These are phyloP conservation scores for Caloenas nicobarica DNA, from an alignment of 2,113 vertebrate species.

Conservation along the genomic window DNA sequence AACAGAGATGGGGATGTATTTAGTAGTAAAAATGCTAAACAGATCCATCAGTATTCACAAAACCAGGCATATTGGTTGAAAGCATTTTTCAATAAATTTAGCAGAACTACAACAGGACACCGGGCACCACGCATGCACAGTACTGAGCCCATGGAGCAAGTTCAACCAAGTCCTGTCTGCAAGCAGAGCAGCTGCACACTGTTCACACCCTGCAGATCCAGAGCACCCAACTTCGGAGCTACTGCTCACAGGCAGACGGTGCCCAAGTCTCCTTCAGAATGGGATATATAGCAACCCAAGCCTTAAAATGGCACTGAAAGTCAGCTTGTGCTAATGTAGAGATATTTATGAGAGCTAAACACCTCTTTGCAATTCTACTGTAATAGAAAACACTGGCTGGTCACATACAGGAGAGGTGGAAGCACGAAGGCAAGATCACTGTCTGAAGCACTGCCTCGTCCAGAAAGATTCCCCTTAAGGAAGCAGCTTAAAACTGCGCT, in stretches of 20 bases:
- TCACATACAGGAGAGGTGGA: background rate
- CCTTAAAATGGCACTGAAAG: background rate
- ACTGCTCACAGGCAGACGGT: background rate
- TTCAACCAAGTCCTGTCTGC: no score
- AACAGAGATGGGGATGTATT: background rate
- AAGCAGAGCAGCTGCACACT: background rate
- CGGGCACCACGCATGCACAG: accelerated
- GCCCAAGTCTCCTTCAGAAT: background rate
- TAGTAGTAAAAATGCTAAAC: background rate
- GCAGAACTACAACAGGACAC: background rate
- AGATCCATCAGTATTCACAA: background rate
- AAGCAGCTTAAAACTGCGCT: background rate
- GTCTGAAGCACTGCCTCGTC: background rate
- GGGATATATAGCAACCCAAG: background rate
- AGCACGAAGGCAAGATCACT: background rate
- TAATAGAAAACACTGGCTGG: background rate
- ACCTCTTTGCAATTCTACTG: background rate
- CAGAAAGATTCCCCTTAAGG: background rate
- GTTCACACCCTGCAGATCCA: background rate
- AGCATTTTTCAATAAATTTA: background rate
- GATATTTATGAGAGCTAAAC: background rate
- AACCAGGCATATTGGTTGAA: background rate
- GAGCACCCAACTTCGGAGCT: background rate
- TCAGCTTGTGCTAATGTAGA: background rate
- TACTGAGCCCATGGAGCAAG: background rate